A percentile compares a stretch with the other conserved stretches of the same genome.
Evolutionary conservation across 2,797 vertebrate genomes (phyloP).

Genomic region (Oreonectes daqikongensis): DNA sequence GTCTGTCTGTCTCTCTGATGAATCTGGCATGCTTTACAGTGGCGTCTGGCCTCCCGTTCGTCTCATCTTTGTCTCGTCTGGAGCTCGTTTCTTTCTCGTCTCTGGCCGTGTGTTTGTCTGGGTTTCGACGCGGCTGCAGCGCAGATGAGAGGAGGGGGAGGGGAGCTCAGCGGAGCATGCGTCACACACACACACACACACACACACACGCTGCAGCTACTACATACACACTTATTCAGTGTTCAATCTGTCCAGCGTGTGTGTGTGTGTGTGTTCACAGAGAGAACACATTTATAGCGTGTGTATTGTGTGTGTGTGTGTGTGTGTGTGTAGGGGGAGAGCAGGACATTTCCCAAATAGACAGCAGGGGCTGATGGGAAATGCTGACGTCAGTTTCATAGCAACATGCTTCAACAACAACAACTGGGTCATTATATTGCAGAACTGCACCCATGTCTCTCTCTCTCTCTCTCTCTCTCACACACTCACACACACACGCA

Average conservation of each 20-base stretch:
- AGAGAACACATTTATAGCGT: background rate
- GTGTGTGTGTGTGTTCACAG: background rate
- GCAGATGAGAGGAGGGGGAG: slow-evolving; percentile 70
- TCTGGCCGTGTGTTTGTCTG: slow-evolving; percentile 30
- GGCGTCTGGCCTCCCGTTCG: slow-evolving; percentile 56
- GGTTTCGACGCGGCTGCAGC: slow-evolving; percentile 59
- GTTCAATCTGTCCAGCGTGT: background rate
- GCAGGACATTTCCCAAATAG: slow-evolving; percentile 13
- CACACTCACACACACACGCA: no score
- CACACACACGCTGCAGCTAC: background rate
- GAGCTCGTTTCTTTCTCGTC: slow-evolving; percentile 38
- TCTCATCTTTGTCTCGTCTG: slow-evolving; percentile 54
- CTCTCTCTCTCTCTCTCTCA: no score
- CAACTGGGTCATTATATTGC: slow-evolving; percentile 41
- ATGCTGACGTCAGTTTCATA: slow-evolving; percentile 39
- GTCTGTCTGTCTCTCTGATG: slow-evolving; percentile 59
- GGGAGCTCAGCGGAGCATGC: slow-evolving; percentile 75
- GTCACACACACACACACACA: slow-evolving; percentile 30
- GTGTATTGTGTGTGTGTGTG: background rate
- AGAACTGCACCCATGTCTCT: no score
- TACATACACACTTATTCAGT: background rate
- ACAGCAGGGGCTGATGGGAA: slow-evolving; percentile 37
- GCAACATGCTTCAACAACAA: slow-evolving; percentile 48
- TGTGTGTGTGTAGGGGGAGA: background rate
- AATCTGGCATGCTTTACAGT: slow-evolving; percentile 68